Evolutionary conservation across 2,888 invertebrate species (phyloP).

Genomic region (Platycnemis pennipes): DNA sequence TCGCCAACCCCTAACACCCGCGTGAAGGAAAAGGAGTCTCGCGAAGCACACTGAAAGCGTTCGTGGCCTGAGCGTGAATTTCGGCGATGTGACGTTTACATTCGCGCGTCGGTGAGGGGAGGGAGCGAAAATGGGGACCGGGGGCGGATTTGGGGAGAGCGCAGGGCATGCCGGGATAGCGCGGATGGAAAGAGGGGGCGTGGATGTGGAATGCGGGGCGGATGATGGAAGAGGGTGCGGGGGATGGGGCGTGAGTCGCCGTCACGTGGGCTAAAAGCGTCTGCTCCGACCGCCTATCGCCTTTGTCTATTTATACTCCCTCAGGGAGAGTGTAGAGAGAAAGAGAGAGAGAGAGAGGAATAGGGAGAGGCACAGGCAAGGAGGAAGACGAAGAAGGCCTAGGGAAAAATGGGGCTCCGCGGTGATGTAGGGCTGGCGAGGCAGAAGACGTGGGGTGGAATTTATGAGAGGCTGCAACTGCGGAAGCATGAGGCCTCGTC

Average conservation of each 20-base stretch:
- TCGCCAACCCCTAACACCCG: too few species aligned
- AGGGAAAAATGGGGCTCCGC: not conserved
- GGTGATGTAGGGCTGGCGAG: not conserved
- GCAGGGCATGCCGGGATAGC: constrained; percentile 58
- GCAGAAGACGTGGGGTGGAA: not conserved
- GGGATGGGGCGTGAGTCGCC: constrained; percentile 40
- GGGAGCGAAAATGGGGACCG: not conserved
- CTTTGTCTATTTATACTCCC: constrained; percentile 59
- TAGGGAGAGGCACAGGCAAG: not conserved
- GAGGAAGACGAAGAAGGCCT: not conserved
- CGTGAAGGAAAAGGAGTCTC: too few species aligned
- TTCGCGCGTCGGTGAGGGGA: not conserved
- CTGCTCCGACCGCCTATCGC: constrained; percentile 48
- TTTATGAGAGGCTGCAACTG: not conserved
- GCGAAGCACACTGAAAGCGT: too few species aligned
- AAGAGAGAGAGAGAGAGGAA: not conserved
- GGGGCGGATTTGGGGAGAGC: not conserved
- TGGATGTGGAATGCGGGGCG: constrained; percentile 17
- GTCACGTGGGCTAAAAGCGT: constrained; percentile 60
- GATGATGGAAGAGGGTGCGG: not conserved
- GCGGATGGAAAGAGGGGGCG: not conserved
- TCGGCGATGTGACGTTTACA: constrained; percentile 16
- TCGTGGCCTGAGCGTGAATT: not conserved
- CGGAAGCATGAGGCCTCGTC: not conserved
- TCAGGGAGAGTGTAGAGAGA: constrained; percentile 28